A percentile compares a stretch with the other conserved stretches of the same genome.
Conservation (phyloP, 2,888 invertebrate species). For the Gastrophysa polygoni region DNA sequence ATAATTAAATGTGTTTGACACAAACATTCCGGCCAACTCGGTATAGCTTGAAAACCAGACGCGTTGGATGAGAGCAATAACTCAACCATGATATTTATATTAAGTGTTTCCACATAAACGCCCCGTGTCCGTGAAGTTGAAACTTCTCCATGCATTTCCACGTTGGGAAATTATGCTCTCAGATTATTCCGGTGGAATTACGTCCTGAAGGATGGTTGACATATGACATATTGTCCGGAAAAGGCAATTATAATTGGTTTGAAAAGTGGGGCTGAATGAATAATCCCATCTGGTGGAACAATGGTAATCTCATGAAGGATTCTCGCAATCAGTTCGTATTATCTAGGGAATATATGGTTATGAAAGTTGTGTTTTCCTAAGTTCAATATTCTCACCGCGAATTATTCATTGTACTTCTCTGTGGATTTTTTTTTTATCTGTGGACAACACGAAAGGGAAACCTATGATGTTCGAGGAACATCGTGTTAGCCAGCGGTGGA, state of each 20-base stretch:
- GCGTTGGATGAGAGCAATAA: neutral
- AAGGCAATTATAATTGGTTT: neutral
- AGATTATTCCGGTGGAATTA: neutral
- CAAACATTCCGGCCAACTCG: neutral
- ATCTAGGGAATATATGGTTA: too few relatives aligned
- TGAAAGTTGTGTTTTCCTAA: too few relatives aligned
- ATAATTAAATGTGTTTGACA: conserved; percentile 1
- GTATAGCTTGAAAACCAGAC: neutral
- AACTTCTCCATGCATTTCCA: neutral
- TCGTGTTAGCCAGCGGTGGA: too few relatives aligned
- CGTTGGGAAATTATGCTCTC: neutral
- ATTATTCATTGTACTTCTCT: too few relatives aligned
- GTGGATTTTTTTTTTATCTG: too few relatives aligned
- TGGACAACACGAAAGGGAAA: too few relatives aligned
- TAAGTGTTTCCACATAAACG: neutral
- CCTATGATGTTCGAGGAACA: too few relatives aligned
- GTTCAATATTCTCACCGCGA: too few relatives aligned
- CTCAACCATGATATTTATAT: neutral
- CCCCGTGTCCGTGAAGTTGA: neutral
- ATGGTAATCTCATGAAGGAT: neutral
- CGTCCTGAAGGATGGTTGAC: neutral
- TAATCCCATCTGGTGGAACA: neutral
- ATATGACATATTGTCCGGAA: neutral
- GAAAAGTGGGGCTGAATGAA: neutral
- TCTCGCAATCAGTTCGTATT: neutral